phyloP scores from a whole-genome alignment of 1,140 invertebrate genomes.

The Drosophila santomea region DNA sequence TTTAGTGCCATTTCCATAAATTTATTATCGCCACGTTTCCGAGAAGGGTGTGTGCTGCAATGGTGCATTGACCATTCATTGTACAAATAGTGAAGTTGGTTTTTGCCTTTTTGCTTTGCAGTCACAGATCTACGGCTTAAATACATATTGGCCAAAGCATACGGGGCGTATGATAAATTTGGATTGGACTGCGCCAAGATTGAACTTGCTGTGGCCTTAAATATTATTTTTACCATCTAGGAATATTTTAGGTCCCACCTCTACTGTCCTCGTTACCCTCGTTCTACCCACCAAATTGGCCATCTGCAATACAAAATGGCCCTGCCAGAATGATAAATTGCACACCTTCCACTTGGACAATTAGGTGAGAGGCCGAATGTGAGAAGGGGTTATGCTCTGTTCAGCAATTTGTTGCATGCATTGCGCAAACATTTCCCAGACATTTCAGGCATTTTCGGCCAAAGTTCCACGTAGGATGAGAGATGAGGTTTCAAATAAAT shows the following conservation, averaged over 20 bases:
- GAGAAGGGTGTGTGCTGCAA: neutral
- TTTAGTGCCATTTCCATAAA: conserved; percentile 80
- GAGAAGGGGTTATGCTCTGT: conserved; percentile 4
- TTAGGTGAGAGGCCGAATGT: conserved; percentile 25
- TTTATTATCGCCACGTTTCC: conserved; percentile 66
- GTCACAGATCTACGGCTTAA: conserved; percentile 10
- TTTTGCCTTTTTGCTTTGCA: conserved; percentile 13
- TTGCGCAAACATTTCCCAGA: conserved; percentile 62
- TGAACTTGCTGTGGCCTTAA: conserved; percentile 15
- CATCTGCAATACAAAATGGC: conserved; percentile 59
- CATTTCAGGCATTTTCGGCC: conserved; percentile 44
- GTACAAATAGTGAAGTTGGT: conserved; percentile 14
- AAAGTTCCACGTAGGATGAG: conserved; percentile 1
- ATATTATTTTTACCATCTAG: conserved; percentile 2
- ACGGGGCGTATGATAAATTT: conserved; percentile 46
- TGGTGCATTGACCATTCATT: conserved; percentile 15
- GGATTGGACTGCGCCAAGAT: conserved; percentile 26
- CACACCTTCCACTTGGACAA: conserved; percentile 46
- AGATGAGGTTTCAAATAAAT: conserved; percentile 13
- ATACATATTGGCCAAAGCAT: conserved; percentile 32
- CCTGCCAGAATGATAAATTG: conserved; percentile 54
- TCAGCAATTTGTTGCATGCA: conserved; percentile 60
- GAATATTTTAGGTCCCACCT: neutral
- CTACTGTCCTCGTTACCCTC: neutral
- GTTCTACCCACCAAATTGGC: conserved; percentile 7